Percentiles rank a stretch among this genome's conserved stretches.
These are phyloP conservation scores for Talpa occidentalis DNA, from an alignment of 2,113 vertebrate genomes.

Conservation along the genomic window DNA sequence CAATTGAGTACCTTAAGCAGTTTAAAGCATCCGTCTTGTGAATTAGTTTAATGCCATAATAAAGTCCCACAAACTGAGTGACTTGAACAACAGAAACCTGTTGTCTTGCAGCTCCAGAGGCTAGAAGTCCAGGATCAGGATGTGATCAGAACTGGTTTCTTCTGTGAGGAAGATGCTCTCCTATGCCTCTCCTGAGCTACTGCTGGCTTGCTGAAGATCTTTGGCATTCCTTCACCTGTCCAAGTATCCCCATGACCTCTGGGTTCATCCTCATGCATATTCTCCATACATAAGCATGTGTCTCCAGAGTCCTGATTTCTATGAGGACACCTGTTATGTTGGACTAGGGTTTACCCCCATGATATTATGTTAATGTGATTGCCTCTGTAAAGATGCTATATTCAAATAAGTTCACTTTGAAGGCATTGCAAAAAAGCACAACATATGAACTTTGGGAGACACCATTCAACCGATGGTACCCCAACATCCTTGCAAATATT, in stretches of 20 bases:
- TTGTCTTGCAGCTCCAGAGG: not conserved
- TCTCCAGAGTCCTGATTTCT: not conserved
- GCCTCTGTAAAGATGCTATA: not conserved
- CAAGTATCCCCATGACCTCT: not conserved
- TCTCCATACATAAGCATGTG: not conserved
- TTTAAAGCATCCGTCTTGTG: not conserved
- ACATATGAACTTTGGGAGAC: not conserved
- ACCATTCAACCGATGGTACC: not conserved
- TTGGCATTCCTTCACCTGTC: not conserved
- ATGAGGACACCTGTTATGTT: not conserved
- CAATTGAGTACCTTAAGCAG: not conserved
- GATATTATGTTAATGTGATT: not conserved
- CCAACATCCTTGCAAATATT: not conserved
- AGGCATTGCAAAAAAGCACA: not conserved
- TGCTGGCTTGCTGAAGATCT: not conserved
- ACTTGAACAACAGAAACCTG: not conserved
- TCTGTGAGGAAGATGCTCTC: not conserved
- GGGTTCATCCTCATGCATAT: not conserved
- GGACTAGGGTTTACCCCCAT: not conserved
- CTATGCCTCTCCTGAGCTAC: accelerated
- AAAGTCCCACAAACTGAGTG: not conserved
- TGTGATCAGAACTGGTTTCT: not conserved
- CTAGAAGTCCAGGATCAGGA: not conserved
- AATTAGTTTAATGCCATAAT: not conserved
- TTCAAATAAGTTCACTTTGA: slow-evolving; percentile 9